These are phyloP conservation scores for Halcyon smyrnensis DNA, from an alignment of 2,797 vertebrate species.

Conservation along the genomic window DNA sequence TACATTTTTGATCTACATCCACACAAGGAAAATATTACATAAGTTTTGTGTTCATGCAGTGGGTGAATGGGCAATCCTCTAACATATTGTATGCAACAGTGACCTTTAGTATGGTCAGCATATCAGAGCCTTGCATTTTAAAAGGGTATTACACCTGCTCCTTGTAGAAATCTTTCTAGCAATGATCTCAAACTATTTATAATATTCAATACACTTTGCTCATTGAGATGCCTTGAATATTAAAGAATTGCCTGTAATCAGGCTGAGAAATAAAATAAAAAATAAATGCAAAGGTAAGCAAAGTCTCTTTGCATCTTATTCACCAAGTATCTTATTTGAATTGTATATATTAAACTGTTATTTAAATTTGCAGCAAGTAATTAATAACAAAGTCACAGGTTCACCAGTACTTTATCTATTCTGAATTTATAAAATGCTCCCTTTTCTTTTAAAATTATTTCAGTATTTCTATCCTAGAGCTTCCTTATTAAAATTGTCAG, in stretches of 20 bases:
- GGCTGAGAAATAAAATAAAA: conserved; percentile 27
- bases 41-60: not conserved
- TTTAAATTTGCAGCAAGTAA: conserved; percentile 32
- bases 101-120: not conserved
- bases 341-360: not conserved
- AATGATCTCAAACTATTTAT: not conserved
- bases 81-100: not conserved
- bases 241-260: conserved; percentile 12
- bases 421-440: not conserved
- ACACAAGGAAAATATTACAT: not conserved
- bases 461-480: not conserved
- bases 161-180: not conserved
- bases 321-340: not conserved
- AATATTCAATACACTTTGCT: not conserved
- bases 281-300: not conserved
- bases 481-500: not conserved
- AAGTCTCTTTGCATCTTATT: not conserved
- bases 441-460: conserved; percentile 48
- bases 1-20: not conserved
- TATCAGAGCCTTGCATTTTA: not conserved
- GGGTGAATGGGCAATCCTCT: not conserved
- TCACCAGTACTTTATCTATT: not conserved
- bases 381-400: conserved; percentile 46
- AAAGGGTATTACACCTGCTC: not conserved
- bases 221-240: not conserved